These are phyloP conservation scores for Conchocele bisecta DNA, from an alignment of 2,888 invertebrate genomes.

Conservation along the genomic window DNA sequence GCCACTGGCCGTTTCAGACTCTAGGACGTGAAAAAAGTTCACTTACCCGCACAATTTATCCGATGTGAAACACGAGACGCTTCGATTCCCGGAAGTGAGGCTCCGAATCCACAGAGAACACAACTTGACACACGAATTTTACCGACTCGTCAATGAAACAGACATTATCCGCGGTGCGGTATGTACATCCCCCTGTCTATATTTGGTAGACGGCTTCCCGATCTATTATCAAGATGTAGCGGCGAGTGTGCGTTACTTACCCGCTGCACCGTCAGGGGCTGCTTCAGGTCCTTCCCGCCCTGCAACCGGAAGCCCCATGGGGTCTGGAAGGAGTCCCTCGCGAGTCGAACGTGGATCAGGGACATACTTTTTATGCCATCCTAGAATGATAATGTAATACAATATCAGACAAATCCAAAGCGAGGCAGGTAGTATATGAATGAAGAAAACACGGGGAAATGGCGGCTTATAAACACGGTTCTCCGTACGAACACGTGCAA, in stretches of 20 bases:
- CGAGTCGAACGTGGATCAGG: constrained; percentile 78
- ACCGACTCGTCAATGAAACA: no score
- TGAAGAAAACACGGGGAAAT: no score
- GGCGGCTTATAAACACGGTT: no score
- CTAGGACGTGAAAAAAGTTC: constrained; percentile 5
- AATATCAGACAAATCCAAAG: constrained; percentile 43
- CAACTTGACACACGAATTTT: no score
- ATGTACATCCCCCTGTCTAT: constrained; percentile 45
- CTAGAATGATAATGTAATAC: constrained; percentile 59
- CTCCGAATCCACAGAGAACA: no score
- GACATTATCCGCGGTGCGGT: no score
- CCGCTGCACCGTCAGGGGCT: constrained; percentile 80
- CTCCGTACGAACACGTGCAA: no score
- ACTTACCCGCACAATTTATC: no score
- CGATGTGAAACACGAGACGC: constrained; percentile 1
- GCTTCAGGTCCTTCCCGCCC: constrained; percentile 81
- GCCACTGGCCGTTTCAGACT: no score
- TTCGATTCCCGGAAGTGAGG: constrained; percentile 10
- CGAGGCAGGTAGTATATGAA: constrained; percentile 48
- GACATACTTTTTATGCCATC: constrained; percentile 65
- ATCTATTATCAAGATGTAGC: constrained; percentile 15
- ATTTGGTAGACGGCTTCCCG: constrained; percentile 40
- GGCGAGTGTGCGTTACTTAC: constrained; percentile 70
- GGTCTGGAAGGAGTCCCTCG: constrained; percentile 81
- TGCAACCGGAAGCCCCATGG: constrained; percentile 83